Base-by-base conservation (phyloP, 2,797 vertebrate genomes). In the Macrochelys suwanniensis region DNA sequence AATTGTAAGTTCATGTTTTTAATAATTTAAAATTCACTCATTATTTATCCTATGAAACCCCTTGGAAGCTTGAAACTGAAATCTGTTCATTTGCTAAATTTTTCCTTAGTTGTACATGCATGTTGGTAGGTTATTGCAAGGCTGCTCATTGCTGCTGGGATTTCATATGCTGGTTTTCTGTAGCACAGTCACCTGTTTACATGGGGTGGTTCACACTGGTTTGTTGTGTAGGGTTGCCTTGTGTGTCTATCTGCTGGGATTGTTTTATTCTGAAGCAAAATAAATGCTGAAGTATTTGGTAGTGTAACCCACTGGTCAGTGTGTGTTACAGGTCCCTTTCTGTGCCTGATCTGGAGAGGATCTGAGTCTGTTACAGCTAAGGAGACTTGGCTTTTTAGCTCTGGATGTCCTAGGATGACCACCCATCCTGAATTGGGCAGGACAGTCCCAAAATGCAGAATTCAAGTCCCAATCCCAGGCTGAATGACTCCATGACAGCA, bases 311-410 rank as follows among this genome's bases (percentile, higher is more conserved):
- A n/a, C 15, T 37, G 85, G 68, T 15, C 47, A 56, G 74, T 84
- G 89, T 31, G 37, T 0, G 0, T 28, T 0, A 1, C 1, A 8
- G 79, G 15, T 88, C n/a, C 1, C 0, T 0, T 28, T 57, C 81
- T 0, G 17, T 51, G 57, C 59, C 59, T 33, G 31, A 17, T 61
- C 59, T 17, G 59, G 31, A 33, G 31, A 61, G 59, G 28, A 61
- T 61, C 59, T 0, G 0, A 45, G 65, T 17, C 26, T 82, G 59
- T 50, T 4, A 31, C 54, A 51, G 45, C 51, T 54, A 4, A 3
- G 76, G 4, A 71, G 90, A 56, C 68, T 33, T 61, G 59, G 31
- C 59, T 33, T 15, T 61, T 61, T 33, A 61, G 59, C 31, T 33
- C 13, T 61, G 31, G 31, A 61, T 31, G 15, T 54, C 54, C 54